These are phyloP conservation scores for Drosophila bifasciata DNA, from an alignment of 1,140 invertebrate genomes.

Conservation along the genomic window DNA sequence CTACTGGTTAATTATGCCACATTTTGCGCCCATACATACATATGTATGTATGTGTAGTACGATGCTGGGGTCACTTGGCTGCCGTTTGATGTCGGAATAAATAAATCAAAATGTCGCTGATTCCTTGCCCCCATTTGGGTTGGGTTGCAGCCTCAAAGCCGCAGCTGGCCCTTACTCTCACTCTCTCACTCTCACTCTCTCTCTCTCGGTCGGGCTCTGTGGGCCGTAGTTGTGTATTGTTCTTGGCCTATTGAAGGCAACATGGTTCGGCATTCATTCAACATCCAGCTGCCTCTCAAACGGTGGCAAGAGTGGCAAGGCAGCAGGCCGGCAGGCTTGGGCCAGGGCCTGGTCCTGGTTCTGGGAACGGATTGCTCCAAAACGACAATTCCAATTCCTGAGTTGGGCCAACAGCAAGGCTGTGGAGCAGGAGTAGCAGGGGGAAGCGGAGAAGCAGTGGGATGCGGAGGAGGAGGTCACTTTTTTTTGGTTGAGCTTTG, in stretches of 20 bases:
- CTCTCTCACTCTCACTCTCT: neutral
- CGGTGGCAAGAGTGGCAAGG: neutral
- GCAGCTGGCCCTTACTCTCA: conserved; percentile 2
- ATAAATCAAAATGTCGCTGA: conserved; percentile 77
- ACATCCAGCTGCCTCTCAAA: no score
- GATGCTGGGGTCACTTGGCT: conserved; percentile 17
- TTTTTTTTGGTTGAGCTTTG: conserved; percentile 59
- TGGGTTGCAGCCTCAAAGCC: conserved; percentile 8
- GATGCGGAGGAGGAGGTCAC: conserved; percentile 2
- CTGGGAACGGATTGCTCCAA: conserved; percentile 21
- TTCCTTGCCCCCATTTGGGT: conserved; percentile 24
- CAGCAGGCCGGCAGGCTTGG: neutral
- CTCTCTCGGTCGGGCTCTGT: no score
- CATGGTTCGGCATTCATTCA: conserved; percentile 26
- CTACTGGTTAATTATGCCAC: no score
- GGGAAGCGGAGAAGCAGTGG: no score
- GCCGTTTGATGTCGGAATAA: conserved; percentile 63
- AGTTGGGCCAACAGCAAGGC: no score
- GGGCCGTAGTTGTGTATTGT: conserved; percentile 37
- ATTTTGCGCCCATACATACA: neutral
- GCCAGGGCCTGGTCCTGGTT: conserved; percentile 17
- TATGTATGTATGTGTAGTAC: conserved; percentile 7
- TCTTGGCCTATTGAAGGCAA: conserved; percentile 58
- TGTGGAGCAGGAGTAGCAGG: no score
- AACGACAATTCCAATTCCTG: conserved; percentile 1